Percentiles rank a stretch among this genome's conserved stretches.
These are phyloP conservation scores for Acronicta aceris DNA, from an alignment of 2,888 invertebrate genomes.

Conservation along the genomic window DNA sequence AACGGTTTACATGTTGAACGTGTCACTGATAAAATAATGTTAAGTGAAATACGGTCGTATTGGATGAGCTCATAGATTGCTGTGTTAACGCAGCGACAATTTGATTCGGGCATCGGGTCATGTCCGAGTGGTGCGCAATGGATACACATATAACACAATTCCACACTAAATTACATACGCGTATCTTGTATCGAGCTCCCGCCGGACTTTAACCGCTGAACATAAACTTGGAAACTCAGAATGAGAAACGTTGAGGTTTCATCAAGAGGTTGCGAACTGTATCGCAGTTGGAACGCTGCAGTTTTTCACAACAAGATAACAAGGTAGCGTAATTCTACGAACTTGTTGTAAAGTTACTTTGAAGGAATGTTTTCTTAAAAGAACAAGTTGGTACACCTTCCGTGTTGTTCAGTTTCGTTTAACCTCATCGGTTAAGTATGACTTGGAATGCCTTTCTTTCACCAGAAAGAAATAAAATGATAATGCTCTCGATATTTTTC, in stretches of 20 bases:
- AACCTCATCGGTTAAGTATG: neutral
- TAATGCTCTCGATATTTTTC: too few relatives aligned
- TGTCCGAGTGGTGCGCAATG: constrained; percentile 12
- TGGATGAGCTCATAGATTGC: constrained; percentile 20
- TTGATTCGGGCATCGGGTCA: constrained; percentile 18
- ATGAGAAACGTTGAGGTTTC: constrained; percentile 37
- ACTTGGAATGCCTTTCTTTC: neutral
- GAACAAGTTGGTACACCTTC: neutral
- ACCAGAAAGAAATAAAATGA: too few relatives aligned
- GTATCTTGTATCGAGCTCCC: constrained; percentile 27
- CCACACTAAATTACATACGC: constrained; percentile 24
- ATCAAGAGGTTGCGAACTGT: constrained; percentile 31
- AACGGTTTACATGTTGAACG: neutral
- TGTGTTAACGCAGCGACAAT: constrained; percentile 18
- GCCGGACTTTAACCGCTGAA: constrained; percentile 27
- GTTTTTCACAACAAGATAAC: constrained; percentile 33
- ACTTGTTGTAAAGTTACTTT: constrained; percentile 22
- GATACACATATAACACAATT: constrained; percentile 31
- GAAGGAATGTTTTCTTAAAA: constrained; percentile 11
- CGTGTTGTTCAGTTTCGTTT: neutral
- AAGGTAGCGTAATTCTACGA: constrained; percentile 17
- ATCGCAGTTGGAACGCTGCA: constrained; percentile 23
- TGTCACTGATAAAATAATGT: constrained; percentile 9
- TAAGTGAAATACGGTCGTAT: neutral
- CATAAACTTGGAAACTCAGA: constrained; percentile 30